phyloP scores from a whole-genome alignment of 2,888 invertebrate species.

The Drosophila leonis region DNA sequence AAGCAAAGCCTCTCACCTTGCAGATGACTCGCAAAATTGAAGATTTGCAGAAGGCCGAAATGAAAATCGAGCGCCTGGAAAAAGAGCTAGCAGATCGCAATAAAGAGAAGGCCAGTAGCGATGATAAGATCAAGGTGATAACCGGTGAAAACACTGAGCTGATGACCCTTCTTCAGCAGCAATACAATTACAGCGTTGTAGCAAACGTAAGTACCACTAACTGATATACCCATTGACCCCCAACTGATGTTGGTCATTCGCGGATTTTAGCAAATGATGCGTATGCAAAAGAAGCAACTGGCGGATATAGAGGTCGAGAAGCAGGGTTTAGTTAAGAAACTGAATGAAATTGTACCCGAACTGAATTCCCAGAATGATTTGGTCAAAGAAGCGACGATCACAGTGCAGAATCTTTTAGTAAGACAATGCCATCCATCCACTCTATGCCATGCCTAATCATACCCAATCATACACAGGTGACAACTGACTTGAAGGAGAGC shows the following conservation, averaged over 20 bases:
- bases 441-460: not conserved
- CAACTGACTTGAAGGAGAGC: not conserved
- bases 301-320: not conserved
- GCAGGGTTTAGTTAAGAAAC: not conserved
- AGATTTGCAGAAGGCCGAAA: not conserved
- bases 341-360: conserved; percentile 1
- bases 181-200: not conserved
- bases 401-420: not conserved
- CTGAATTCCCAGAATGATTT: not conserved
- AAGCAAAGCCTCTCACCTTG: too few relatives aligned
- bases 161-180: not conserved
- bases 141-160: not conserved
- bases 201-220: not conserved
- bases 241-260: not conserved
- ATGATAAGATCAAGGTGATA: not conserved
- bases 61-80: not conserved
- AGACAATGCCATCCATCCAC: not conserved
- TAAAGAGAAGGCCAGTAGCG: not conserved
- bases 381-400: not conserved
- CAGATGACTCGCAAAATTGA: not conserved
- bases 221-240: not conserved
- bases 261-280: not conserved
- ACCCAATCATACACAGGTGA: not conserved
- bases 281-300: not conserved
- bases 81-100: not conserved